Conservation (phyloP, 2,888 invertebrate genomes). For the Prenolepis imparis region DNA sequence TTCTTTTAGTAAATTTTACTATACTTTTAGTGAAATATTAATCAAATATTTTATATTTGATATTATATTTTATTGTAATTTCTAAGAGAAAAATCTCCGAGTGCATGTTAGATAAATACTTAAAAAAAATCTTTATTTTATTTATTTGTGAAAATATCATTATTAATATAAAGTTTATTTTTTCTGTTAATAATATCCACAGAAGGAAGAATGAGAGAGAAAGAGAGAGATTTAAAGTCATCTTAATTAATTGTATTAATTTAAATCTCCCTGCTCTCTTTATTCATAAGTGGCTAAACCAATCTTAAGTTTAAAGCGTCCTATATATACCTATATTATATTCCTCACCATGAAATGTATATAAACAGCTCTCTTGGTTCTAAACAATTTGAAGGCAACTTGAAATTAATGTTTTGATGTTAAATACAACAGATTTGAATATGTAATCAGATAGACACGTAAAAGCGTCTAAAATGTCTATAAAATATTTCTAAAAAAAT, state of each 20-base stretch:
- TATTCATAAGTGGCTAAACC: not conserved
- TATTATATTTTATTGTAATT: too few species aligned
- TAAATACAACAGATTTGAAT: not conserved
- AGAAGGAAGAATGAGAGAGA: not conserved
- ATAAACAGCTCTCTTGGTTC: not conserved
- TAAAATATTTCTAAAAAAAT: not conserved
- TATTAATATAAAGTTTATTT: not conserved
- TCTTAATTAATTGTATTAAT: not conserved
- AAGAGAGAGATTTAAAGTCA: not conserved
- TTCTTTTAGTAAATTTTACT: too few species aligned
- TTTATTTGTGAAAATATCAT: not conserved
- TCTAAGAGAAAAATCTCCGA: too few species aligned
- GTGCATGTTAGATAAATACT: not conserved
- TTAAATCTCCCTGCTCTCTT: not conserved
- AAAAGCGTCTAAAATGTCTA: not conserved
- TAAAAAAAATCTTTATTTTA: not conserved
- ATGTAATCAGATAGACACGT: not conserved
- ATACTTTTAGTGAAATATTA: too few species aligned
- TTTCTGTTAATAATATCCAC: not conserved
- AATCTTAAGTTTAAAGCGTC: not conserved
- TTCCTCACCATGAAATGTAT: not conserved
- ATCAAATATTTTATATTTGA: too few species aligned
- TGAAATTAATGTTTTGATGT: not conserved
- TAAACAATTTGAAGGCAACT: not conserved
- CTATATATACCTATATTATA: not conserved